Evolutionary conservation across 2,797 vertebrate genomes (phyloP).

Genomic region (Podarcis lilfordi): DNA sequence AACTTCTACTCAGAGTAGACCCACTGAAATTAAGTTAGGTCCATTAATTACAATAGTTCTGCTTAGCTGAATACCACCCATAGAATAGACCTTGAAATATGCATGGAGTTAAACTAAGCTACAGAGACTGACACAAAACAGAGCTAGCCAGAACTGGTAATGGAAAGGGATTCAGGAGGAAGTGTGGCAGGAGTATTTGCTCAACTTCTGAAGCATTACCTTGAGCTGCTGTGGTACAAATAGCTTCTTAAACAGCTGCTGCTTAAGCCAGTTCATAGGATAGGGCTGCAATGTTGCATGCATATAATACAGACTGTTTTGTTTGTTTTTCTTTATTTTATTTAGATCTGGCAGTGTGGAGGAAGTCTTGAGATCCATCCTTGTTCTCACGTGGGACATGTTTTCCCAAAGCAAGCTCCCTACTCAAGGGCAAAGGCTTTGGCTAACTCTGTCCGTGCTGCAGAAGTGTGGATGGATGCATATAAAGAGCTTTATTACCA

Average conservation of each 20-base stretch:
- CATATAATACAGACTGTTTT: neutral
- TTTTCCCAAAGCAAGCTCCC: slow-evolving; percentile 89
- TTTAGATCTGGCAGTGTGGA: slow-evolving; percentile 96
- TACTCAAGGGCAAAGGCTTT: slow-evolving; percentile 88
- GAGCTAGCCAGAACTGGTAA: neutral
- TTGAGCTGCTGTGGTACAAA: neutral
- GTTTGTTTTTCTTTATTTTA: slow-evolving; percentile 10
- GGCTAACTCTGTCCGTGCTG: slow-evolving; percentile 88
- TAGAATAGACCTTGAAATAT: neutral
- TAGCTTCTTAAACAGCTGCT: neutral
- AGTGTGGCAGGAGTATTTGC: neutral
- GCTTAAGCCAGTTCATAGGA: neutral
- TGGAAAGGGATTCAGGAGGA: neutral
- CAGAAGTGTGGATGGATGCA: slow-evolving; percentile 91
- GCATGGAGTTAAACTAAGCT: neutral
- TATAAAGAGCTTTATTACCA: slow-evolving; percentile 90
- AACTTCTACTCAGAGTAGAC: too few species aligned
- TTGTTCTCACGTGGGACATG: slow-evolving; percentile 90
- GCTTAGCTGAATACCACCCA: too few species aligned
- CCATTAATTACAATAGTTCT: too few species aligned
- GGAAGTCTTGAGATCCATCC: slow-evolving; percentile 94
- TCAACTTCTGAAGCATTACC: neutral
- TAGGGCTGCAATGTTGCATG: neutral
- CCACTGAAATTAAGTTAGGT: neutral
- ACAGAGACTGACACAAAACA: neutral